Evolutionary conservation across 1,140 invertebrate genomes (phyloP).

Genomic region (Antheraea mylitta): DNA sequence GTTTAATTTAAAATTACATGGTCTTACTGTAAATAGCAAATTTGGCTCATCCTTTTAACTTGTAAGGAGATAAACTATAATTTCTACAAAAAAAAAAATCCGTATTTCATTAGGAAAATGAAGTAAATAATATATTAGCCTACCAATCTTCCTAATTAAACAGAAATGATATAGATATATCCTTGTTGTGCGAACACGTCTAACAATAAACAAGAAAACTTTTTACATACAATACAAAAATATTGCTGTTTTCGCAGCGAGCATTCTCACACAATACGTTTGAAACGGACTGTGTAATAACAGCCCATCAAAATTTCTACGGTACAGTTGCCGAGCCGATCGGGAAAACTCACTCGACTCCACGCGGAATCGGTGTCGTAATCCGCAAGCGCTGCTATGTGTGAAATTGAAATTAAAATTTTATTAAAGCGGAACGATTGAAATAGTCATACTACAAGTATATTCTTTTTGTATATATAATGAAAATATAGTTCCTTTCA

Average conservation of each 20-base stretch:
- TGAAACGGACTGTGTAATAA: constrained; percentile 70
- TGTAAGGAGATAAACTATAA: too few species aligned
- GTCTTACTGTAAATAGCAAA: too few species aligned
- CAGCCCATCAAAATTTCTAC: constrained; percentile 67
- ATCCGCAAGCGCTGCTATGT: constrained; percentile 54
- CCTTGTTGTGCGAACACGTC: too few species aligned
- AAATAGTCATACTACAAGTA: constrained; percentile 34
- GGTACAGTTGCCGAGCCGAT: constrained; percentile 57
- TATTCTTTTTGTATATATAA: not conserved
- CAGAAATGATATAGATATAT: too few species aligned
- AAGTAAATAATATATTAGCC: too few species aligned
- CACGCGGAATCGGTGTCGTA: constrained; percentile 44
- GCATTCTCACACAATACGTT: constrained; percentile 57
- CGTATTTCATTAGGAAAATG: too few species aligned
- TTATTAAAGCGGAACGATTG: constrained; percentile 59
- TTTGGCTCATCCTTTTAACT: too few species aligned
- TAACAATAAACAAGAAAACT: constrained; percentile 16
- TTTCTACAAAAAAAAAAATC: too few species aligned
- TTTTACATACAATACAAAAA: constrained; percentile 23
- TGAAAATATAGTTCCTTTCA: too few species aligned
- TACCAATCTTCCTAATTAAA: too few species aligned
- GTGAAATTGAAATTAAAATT: constrained; percentile 74
- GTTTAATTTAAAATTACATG: too few species aligned
- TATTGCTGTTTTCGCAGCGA: constrained; percentile 35
- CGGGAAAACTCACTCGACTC: constrained; percentile 58